A percentile compares a stretch with the other conserved stretches of the same genome.
These are phyloP conservation scores for Nannobrachium achirus DNA, from an alignment of 2,113 vertebrate species.

Conservation along the genomic window DNA sequence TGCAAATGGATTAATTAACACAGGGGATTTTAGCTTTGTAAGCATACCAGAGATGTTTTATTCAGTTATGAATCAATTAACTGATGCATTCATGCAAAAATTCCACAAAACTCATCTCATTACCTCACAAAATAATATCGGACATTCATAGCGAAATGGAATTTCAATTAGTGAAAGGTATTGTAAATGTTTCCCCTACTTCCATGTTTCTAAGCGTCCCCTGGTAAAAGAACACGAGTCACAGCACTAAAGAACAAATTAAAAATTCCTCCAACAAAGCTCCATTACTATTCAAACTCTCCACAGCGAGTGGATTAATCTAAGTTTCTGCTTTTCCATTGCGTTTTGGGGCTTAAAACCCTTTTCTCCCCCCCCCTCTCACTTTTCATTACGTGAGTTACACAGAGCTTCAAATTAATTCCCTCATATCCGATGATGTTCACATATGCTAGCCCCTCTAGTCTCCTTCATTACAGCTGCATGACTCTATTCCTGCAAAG, in stretches of 20 bases:
- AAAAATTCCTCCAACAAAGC: constrained; percentile 44
- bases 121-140: constrained; percentile 20
- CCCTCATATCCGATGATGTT: constrained; percentile 13
- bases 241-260: constrained; percentile 33
- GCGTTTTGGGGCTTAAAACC: constrained; percentile 19
- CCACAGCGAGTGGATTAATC: constrained; percentile 15
- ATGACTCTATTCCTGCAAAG: background rate
- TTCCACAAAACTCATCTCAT: too few species aligned
- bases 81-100: too few species aligned
- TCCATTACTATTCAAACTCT: constrained; percentile 37
- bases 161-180: constrained; percentile 36
- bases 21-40: too few species aligned
- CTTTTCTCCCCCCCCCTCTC: background rate
- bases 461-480: background rate
- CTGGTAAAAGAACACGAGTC: constrained; percentile 33
- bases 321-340: constrained; percentile 12
- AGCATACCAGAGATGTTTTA: too few species aligned
- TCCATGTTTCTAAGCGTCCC: too few species aligned
- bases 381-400: constrained; percentile 29
- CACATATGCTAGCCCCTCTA: background rate
- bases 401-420: constrained; percentile 7
- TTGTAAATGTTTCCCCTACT: constrained; percentile 22
- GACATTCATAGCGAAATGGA: background rate
- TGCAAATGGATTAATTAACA: too few species aligned
- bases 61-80: too few species aligned